Evolutionary conservation across 2,797 vertebrate species (phyloP).

Genomic region (Acanthornis magna): DNA sequence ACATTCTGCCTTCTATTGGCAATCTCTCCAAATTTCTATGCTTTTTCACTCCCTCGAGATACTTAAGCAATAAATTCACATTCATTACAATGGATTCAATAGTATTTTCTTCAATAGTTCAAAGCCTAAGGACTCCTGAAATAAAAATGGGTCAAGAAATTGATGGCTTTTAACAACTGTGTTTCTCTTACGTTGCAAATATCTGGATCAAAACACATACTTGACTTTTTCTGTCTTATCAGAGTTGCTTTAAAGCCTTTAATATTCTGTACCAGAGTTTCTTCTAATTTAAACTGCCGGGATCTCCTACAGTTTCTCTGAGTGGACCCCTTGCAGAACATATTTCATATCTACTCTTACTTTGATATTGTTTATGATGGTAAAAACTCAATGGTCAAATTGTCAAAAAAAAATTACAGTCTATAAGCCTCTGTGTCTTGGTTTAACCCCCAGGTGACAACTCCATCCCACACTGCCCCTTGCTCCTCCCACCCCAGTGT

Average conservation of each 20-base stretch:
- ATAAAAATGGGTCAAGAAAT: not conserved
- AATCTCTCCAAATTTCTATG: not conserved
- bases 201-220: not conserved
- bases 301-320: not conserved
- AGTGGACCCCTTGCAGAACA: not conserved
- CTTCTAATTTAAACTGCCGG: not conserved
- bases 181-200: not conserved
- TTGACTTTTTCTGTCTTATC: not conserved
- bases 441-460: not conserved
- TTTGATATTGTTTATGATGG: not conserved
- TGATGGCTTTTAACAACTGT: not conserved
- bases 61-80: not conserved
- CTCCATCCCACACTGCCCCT: too few species aligned
- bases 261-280: not conserved
- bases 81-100: not conserved
- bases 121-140: not conserved
- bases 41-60: not conserved
- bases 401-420: not conserved
- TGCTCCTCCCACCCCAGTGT: not conserved
- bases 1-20: not conserved
- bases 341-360: not conserved
- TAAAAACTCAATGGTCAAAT: not conserved
- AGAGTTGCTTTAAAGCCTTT: not conserved
- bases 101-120: not conserved
- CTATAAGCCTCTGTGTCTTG: not conserved